Percentiles rank a stretch among this genome's conserved stretches.
Evolutionary conservation across 2,888 invertebrate species (phyloP).

Genomic region (Rhyacophila evoluta): DNA sequence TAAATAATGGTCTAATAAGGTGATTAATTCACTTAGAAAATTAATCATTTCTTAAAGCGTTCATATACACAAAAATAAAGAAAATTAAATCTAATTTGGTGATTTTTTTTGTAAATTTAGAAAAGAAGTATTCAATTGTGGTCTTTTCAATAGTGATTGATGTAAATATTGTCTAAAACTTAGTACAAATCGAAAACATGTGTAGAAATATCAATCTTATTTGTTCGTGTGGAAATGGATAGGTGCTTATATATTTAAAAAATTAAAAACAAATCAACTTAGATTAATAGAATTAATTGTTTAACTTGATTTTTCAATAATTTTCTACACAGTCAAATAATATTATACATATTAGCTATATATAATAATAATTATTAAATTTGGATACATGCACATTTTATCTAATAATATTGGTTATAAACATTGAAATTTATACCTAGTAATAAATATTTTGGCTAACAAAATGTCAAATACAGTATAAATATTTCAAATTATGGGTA

Average conservation of each 20-base stretch:
- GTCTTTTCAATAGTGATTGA: no score
- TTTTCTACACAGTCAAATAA: background rate
- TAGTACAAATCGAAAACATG: no score
- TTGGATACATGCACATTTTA: slow-evolving; percentile 5
- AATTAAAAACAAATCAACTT: background rate
- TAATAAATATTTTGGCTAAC: background rate
- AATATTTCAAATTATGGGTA: background rate
- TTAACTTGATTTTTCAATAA: background rate
- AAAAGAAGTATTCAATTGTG: background rate
- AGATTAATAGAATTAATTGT: background rate
- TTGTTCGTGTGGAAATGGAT: background rate
- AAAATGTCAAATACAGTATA: background rate
- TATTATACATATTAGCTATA: no score
- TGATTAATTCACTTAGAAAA: slow-evolving; percentile 2
- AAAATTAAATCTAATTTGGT: slow-evolving; percentile 4
- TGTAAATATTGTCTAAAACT: background rate
- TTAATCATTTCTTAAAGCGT: background rate
- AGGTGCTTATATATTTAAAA: background rate
- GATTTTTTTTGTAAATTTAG: background rate
- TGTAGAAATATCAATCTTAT: no score
- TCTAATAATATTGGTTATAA: background rate
- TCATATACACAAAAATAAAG: slow-evolving; percentile 3
- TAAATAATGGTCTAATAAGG: slow-evolving; percentile 9
- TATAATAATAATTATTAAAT: background rate
- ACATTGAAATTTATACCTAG: background rate